Evolutionary conservation across 2,797 vertebrate genomes (phyloP).

Genomic region (Acipenser ruthenus): DNA sequence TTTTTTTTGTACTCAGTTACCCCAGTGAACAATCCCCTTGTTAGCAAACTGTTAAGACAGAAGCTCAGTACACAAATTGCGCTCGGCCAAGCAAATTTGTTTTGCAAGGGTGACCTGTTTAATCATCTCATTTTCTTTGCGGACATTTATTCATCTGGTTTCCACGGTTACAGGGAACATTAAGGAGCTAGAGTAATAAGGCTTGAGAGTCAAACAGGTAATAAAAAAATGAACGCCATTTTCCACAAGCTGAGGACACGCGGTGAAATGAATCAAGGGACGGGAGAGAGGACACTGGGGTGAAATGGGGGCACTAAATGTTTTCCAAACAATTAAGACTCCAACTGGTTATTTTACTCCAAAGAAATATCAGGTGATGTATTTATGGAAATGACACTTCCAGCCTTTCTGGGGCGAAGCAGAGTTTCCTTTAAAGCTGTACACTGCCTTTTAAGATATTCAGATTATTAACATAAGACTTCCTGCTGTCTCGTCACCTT

Average conservation of each 20-base stretch:
- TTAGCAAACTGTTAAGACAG: slow-evolving; percentile 77
- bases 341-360: slow-evolving; percentile 67
- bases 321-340: slow-evolving; percentile 71
- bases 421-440: slow-evolving; percentile 11
- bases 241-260: slow-evolving; percentile 78
- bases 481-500: too few relatives aligned
- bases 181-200: slow-evolving; percentile 99
- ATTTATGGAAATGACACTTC: slow-evolving; percentile 64
- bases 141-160: slow-evolving; percentile 99
- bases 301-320: slow-evolving; percentile 49
- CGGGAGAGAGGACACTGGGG: slow-evolving; percentile 53
- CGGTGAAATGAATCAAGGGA: slow-evolving; percentile 80
- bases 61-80: slow-evolving; percentile 68
- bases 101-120: slow-evolving; percentile 99
- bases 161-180: slow-evolving; percentile 99
- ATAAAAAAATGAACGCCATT: slow-evolving; percentile 99
- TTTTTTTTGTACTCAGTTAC: slow-evolving; percentile 39
- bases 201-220: slow-evolving; percentile 99
- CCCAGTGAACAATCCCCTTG: slow-evolving; percentile 72
- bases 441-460: neutral
- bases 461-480: too few relatives aligned
- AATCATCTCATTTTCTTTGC: slow-evolving; percentile 99
- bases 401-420: slow-evolving; percentile 46
- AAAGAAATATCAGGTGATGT: slow-evolving; percentile 59
- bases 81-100: slow-evolving; percentile 89